Base-by-base conservation (phyloP, 2,797 vertebrate species). In the Galago senegalensis region DNA sequence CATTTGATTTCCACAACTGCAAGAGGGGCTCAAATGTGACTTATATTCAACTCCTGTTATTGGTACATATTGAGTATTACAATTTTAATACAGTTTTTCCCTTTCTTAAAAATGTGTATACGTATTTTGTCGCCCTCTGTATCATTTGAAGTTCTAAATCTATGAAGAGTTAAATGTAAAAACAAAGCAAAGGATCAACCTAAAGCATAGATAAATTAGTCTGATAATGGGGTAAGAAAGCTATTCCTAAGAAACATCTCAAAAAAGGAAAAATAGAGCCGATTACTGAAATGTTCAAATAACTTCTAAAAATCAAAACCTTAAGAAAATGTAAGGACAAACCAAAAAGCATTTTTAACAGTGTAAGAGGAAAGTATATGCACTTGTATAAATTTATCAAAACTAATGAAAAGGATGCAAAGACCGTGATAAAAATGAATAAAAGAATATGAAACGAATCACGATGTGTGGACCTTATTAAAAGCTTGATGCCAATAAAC, bases 161-260 rank as follows among this genome's bases (percentile, higher is more conserved):
- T 46, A 86, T 53, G 58, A 93, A 77, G 31, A 80, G 3, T 82
- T 93, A 91, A 91, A 89, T 90, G 11, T 40, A 91, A 89, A 96
- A 84, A n/a, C 73, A 83, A 79, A 96, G 14, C 21, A 37, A 90
- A 77, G 80, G 56, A 67, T 61, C 43, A 87, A 43, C 11, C 31
- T 61, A 69, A 85, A 92, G 34, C 40, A 76, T 34, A 61, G 16
- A 43, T 95, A 31, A 65, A 27, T 69, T 53, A 16, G 63, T 80
- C 53, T 75, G 27, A 63, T 92, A 61, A 0, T n/a, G 4, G 17
- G 12, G 4, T 37, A 18, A 79, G 79, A 89, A 93, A 34, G 4
- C 0, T 75, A 20, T 89, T 80, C 43, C 29, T 37, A 80, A 77
- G 25, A 91, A 88, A 75, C 5, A 67, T 37, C 77, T 91, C 34